Conservation (phyloP, 2,113 vertebrate genomes). For the Desmodus rotundus region DNA sequence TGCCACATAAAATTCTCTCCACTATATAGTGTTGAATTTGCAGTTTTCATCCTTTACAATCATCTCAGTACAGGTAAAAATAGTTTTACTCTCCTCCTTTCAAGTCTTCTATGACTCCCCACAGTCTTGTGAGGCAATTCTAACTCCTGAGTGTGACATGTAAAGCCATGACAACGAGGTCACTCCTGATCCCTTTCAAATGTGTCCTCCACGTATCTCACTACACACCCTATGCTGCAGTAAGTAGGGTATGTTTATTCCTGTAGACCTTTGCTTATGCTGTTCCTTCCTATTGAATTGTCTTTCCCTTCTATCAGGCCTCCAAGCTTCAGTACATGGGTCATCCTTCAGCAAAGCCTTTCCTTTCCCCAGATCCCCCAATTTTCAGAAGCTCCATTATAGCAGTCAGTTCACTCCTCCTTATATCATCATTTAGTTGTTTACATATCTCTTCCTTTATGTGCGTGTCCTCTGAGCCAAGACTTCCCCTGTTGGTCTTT, state of each 20-base stretch:
- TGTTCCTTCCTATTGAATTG: not conserved
- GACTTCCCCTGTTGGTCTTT: not conserved
- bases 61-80: not conserved
- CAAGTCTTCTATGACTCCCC: not conserved
- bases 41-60: not conserved
- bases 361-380: not conserved
- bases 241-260: not conserved
- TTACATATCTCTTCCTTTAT: not conserved
- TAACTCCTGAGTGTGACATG: not conserved
- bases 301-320: not conserved
- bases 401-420: not conserved
- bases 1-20: fast-evolving
- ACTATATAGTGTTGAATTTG: not conserved
- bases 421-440: no score
- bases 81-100: not conserved
- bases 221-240: not conserved
- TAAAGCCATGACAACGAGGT: not conserved
- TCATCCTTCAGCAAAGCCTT: not conserved
- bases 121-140: not conserved
- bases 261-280: not conserved
- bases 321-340: not conserved
- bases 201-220: fast-evolving
- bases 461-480: not conserved
- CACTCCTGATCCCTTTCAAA: not conserved
- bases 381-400: no score